Base-by-base conservation (phyloP, 2,113 vertebrate species). In the Elaphurus davidianus region DNA sequence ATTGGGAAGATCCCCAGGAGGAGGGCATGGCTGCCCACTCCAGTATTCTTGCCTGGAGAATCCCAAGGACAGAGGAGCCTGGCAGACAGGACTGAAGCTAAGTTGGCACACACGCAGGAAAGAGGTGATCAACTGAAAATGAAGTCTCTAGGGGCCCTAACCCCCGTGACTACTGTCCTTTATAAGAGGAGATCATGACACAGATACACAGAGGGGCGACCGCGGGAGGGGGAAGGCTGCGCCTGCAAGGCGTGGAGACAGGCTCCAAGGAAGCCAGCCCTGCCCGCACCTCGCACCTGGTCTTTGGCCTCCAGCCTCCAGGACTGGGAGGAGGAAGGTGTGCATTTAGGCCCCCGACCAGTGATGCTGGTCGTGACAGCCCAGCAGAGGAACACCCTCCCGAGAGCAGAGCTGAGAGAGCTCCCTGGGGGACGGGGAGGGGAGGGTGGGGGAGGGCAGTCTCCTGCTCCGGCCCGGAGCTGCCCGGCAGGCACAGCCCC, bases 171-270 rank as follows among this genome's bases (percentile, higher is more conserved):
- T 3, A 14, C 23, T 10, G 25, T 90, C 71, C 23, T 79, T 62
- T 21, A 7, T 1, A 33, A 45, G 43, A 82, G 43, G 71, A 47
- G n/a, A 13, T 16, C 6, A 21, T n/a, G 67, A 64, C 28, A 15
- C 28, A 76, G 52, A 16, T 16, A 50, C 27, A 13, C 9, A 36
- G 50, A 57, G 16, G 81, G 30, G n/a, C 1, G 23, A 17, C 23
- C 11, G 2, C 2, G 1, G 9, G 16, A 59, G n/a, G 33, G 17
- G 25, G 23, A 19, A 0, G 36, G 6, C 0, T 1, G 6, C 0
- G 5, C 12, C 33, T 6, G 4, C 30, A 27, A 21, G 43, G 55
- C 7, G 2, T 1, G 25, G 11, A 60, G n/a, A 36, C 14, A 59
- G 21, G 19, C 57, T 28, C 28, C 2, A 3, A 14, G 47, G 19